Evolutionary conservation across 2,888 invertebrate genomes (phyloP), one percentile per base, ranked within the genome.

Genomic region (Drosophila kambysellisi): DNA sequence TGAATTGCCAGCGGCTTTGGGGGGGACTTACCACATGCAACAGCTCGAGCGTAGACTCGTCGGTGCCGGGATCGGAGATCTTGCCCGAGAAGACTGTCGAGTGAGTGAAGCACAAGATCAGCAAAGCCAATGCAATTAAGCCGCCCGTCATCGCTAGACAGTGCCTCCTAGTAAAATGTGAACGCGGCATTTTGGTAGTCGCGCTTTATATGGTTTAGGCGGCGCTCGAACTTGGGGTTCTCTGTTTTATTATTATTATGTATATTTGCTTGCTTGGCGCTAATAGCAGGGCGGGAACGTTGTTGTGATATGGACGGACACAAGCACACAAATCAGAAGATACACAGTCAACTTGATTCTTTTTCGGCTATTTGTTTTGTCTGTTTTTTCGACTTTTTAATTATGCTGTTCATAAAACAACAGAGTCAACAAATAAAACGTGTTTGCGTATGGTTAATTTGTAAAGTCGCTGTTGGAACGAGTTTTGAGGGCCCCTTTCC

Each of bases 21-120:
- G 17, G 17, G 1, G 20, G 46, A 90, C 92, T 93, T 89, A 92
- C 92, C 93, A 92, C 92, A 90, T 92, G 92, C 57, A 92, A 70
- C 69, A 92, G 83, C 76, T 92, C 91, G 60, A 92, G 83, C 50
- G 92, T 91, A 58, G 92, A 83, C 66, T 91, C 80, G 79, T 91
- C 88, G 51, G 81, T 78, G 57, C 73, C 83, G 50, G 80, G 83
- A 74, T 85, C 81, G 61, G 79, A 79, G 58, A 84, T 46, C 32
- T 83, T 80, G 43, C 74, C 84, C 57, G 92, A 87, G 35, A 85
- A 79, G 37, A 89, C 79, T 50, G 83, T 52, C 43, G 91, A 85
- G 64, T 91, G 91, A 59, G 88, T 87, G 52, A 92, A 82, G 66
- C 91, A 89, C 80, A 92, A 81, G 70, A 93, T 79, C 70, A 92